Evolutionary conservation across 2,888 invertebrate species (phyloP).

Genomic region (Chrysolina haemoptera): DNA sequence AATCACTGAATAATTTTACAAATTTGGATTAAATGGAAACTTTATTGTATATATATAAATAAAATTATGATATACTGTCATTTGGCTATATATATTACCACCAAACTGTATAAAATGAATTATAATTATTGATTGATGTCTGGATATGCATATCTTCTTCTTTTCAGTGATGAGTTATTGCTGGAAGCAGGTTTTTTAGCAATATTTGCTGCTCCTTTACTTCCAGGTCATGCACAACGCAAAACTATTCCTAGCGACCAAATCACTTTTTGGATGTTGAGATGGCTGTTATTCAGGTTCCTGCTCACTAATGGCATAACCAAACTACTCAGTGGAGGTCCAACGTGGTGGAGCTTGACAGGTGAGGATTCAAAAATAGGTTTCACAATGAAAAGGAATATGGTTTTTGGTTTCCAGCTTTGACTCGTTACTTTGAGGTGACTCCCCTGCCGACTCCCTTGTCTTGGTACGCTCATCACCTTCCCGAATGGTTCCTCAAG

Average conservation of each 20-base stretch:
- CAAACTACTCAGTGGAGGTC: constrained; percentile 80
- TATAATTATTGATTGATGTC: no score
- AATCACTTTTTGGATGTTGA: constrained; percentile 78
- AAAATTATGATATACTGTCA: no score
- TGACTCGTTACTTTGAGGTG: constrained; percentile 80
- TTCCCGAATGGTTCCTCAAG: constrained; percentile 79
- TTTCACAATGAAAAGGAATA: background rate
- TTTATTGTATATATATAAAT: no score
- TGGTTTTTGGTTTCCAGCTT: constrained; percentile 69
- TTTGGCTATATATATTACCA: no score
- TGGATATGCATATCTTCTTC: background rate
- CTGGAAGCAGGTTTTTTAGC: constrained; percentile 82
- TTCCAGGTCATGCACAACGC: constrained; percentile 68
- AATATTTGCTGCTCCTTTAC: constrained; percentile 78
- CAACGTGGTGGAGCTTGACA: constrained; percentile 84
- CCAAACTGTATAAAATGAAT: no score
- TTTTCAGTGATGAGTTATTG: constrained; percentile 79
- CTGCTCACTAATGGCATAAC: constrained; percentile 81
- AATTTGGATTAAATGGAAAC: no score
- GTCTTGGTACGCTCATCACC: constrained; percentile 81
- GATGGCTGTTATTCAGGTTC: constrained; percentile 82
- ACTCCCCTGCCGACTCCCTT: constrained; percentile 82
- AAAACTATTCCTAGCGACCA: constrained; percentile 70
- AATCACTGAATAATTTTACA: no score
- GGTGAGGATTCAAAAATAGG: constrained; percentile 69